Percentiles rank a stretch among this genome's conserved stretches.
Evolutionary conservation across 2,113 vertebrate species (phyloP).

Genomic region (Oncorhynchus kisutch): DNA sequence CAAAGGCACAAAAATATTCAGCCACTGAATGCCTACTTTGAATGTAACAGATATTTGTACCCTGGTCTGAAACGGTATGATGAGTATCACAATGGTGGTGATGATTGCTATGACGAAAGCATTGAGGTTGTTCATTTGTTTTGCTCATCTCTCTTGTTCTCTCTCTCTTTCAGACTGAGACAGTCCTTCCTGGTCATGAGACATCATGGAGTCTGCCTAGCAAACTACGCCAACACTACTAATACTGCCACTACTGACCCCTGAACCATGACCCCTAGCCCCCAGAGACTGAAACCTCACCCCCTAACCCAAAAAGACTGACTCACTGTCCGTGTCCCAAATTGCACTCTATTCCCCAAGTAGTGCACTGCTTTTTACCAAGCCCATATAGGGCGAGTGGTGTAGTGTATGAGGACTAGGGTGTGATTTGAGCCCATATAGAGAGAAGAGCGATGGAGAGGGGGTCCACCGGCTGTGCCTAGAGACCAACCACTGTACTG

Average conservation of each 20-base stretch:
- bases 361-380: constrained; percentile 14
- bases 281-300: neutral
- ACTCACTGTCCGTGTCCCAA: constrained; percentile 8
- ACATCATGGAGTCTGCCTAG: constrained; percentile 32
- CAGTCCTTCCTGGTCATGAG: constrained; percentile 41
- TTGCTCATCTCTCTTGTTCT: neutral
- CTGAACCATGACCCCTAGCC: neutral
- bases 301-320: constrained; percentile 29
- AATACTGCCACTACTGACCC: constrained; percentile 67
- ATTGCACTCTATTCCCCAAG: neutral
- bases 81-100: too few relatives aligned
- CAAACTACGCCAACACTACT: constrained; percentile 50
- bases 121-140: too few relatives aligned
- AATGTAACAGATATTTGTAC: too few relatives aligned
- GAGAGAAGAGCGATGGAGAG: constrained; percentile 13
- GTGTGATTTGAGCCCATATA: constrained; percentile 11
- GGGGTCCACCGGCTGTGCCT: constrained; percentile 66
- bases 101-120: too few relatives aligned
- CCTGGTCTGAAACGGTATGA: too few relatives aligned
- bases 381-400: constrained; percentile 1
- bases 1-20: too few relatives aligned
- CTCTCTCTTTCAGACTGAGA: constrained; percentile 36
- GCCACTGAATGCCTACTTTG: too few relatives aligned
- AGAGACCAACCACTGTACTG: constrained; percentile 58
- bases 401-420: constrained; percentile 2